Conservation (phyloP, 2,113 vertebrate species). For the Dunckerocampus dactyliophorus region DNA sequence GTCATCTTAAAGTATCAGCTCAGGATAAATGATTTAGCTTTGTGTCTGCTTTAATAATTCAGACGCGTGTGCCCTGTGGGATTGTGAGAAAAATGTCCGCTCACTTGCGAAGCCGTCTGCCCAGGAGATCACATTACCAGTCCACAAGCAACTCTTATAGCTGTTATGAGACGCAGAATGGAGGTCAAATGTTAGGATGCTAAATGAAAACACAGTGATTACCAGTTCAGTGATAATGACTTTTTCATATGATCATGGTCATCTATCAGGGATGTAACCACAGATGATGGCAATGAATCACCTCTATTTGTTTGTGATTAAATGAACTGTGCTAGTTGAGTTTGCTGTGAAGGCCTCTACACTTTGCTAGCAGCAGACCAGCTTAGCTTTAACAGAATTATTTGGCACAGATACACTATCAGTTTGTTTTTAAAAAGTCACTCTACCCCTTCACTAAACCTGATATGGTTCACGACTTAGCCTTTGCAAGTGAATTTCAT, state of each 20-base stretch:
- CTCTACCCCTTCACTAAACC: too few relatives aligned
- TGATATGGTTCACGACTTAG: too few relatives aligned
- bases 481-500: too few relatives aligned
- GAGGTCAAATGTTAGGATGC: slow-evolving; percentile 25
- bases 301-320: neutral
- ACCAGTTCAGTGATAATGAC: slow-evolving; percentile 37
- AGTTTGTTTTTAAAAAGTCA: too few relatives aligned
- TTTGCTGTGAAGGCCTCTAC: too few relatives aligned
- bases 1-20: neutral
- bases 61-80: slow-evolving; percentile 23
- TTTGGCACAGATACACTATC: too few relatives aligned
- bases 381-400: neutral
- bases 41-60: slow-evolving; percentile 40
- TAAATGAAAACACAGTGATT: slow-evolving; percentile 48
- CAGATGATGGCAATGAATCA: neutral
- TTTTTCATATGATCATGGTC: slow-evolving; percentile 2
- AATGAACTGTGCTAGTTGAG: neutral
- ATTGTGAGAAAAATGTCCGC: slow-evolving; percentile 21
- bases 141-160: slow-evolving; percentile 5
- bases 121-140: slow-evolving; percentile 48
- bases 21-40: slow-evolving; percentile 23
- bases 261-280: slow-evolving; percentile 8
- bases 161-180: slow-evolving; percentile 35
- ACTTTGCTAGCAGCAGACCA: neutral
- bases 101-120: slow-evolving; percentile 10